phyloP scores from a whole-genome alignment of 2,797 vertebrate species.

The Lateolabrax maculatus region DNA sequence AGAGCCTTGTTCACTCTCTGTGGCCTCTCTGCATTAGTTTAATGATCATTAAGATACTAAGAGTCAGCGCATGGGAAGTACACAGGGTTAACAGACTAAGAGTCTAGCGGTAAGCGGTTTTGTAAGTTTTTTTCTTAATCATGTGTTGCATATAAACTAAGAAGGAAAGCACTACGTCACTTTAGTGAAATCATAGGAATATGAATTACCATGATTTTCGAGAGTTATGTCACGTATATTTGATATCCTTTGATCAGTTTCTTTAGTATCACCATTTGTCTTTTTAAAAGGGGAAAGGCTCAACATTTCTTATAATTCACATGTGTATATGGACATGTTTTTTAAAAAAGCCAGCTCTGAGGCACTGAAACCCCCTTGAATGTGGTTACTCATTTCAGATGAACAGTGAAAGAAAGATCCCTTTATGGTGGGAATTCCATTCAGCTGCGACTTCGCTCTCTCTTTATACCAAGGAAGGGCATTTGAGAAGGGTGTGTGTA shows the following conservation, averaged over 20 bases:
- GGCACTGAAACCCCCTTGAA: slow-evolving; percentile 40
- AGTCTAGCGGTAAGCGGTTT: too few species aligned
- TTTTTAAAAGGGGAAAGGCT: slow-evolving; percentile 16
- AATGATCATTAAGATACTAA: too few species aligned
- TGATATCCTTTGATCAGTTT: slow-evolving; percentile 3
- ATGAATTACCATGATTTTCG: not conserved
- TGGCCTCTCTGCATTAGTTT: not conserved
- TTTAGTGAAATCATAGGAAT: not conserved
- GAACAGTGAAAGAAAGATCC: slow-evolving; percentile 71
- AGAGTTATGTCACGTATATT: not conserved
- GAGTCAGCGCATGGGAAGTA: too few species aligned
- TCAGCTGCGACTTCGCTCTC: slow-evolving; percentile 59
- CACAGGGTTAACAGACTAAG: too few species aligned
- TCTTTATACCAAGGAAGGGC: slow-evolving; percentile 66
- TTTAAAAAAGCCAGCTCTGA: slow-evolving; percentile 38
- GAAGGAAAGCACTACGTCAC: too few species aligned
- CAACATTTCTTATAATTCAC: slow-evolving; percentile 17
- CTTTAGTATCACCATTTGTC: not conserved
- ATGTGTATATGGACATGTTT: not conserved
- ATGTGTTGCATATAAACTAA: too few species aligned
- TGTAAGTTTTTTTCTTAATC: too few species aligned
- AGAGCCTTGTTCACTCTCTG: not conserved
- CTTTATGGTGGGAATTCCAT: slow-evolving; percentile 72
- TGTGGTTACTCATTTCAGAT: slow-evolving; percentile 60
- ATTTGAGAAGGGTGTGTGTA: slow-evolving; percentile 81